Evolutionary conservation across 2,113 vertebrate species (phyloP), one percentile per base, ranked within the genome.

Genomic region (Pyxicephalus adspersus): DNA sequence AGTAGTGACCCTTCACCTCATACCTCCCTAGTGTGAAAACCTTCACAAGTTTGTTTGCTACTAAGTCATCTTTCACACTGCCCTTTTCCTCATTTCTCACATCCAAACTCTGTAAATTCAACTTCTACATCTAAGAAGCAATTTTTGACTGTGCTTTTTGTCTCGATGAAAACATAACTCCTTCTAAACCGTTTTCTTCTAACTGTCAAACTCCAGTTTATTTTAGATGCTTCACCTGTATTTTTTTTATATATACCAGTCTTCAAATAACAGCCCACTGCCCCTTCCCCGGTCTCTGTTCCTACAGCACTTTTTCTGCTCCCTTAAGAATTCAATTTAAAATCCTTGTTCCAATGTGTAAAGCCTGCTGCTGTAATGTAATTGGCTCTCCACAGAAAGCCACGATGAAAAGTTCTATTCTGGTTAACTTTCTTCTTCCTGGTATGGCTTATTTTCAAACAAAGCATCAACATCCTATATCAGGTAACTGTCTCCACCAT

Each of bases 121-220:
- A 31, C 52, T 5, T 52, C 70, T 57, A 57, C 70, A 72, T 29
- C 55, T 73, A 73, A 73, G 54, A 73, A 73, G 70, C 70, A 73
- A 58, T 58, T 73, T 28, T 58, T 73, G 70, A 73, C n/a, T 23
- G 28, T 73, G 52, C 54, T 55, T 73, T 28, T 73, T 28, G 54
- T 31, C 28, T 73, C 55, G 26, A 23, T 57, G 57, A 58, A 73
- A n/a, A 73, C 52, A 73, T 57, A 73, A 73, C 70, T 73, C 70
- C 28, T 73, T 57, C 70, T 57, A 73, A 73, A 73, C 31, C 31
- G 70, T 73, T 73, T 73, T 73, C 70, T 73, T 52, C 70, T 5
- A 73, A 57, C 70, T 73, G 54, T 73, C 70, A 73, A 72, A 57
- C 68, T 72, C 52, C 68, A 72, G 57, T 73, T 26, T 73, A 73